phyloP scores from a whole-genome alignment of 2,797 vertebrate genomes.

The Enteromius fasciolatus region DNA sequence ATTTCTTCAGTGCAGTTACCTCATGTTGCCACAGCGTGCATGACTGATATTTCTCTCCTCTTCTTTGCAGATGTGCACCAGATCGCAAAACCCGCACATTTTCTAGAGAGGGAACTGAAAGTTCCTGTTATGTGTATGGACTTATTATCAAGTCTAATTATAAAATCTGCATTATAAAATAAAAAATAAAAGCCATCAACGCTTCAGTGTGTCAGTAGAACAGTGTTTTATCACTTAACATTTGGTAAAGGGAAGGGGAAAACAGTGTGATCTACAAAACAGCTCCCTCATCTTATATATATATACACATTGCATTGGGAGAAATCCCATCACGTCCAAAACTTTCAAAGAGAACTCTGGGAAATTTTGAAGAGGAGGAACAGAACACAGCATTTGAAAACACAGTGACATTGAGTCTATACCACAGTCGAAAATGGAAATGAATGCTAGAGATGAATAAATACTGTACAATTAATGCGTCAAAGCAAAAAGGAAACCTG shows the following conservation, averaged over 20 bases:
- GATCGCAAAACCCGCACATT: not conserved
- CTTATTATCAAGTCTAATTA: slow-evolving; percentile 49
- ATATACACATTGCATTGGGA: slow-evolving; percentile 40
- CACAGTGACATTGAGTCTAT: slow-evolving; percentile 54
- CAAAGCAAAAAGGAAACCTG: slow-evolving; percentile 79
- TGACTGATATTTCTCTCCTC: not conserved
- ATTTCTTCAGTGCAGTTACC: not conserved
- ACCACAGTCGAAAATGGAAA: slow-evolving; percentile 68
- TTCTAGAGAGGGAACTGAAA: slow-evolving; percentile 1
- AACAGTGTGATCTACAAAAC: slow-evolving; percentile 55
- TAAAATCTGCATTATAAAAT: slow-evolving; percentile 14
- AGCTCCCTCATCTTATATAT: slow-evolving; percentile 3
- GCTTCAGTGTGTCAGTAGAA: slow-evolving; percentile 23
- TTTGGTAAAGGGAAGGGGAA: slow-evolving; percentile 37
- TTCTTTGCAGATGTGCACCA: slow-evolving; percentile 10
- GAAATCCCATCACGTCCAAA: slow-evolving; percentile 7
- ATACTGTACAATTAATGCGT: slow-evolving; percentile 84
- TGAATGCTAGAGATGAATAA: slow-evolving; percentile 78
- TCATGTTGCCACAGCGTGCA: not conserved
- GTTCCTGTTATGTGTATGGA: slow-evolving; percentile 42
- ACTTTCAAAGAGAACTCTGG: slow-evolving; percentile 10
- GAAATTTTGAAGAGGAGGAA: slow-evolving; percentile 4
- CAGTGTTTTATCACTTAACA: slow-evolving; percentile 49
- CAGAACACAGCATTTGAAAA: slow-evolving; percentile 58
- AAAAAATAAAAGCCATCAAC: not conserved